These are phyloP conservation scores for Terrapene triunguis DNA, from an alignment of 2,113 vertebrate genomes.

Conservation along the genomic window DNA sequence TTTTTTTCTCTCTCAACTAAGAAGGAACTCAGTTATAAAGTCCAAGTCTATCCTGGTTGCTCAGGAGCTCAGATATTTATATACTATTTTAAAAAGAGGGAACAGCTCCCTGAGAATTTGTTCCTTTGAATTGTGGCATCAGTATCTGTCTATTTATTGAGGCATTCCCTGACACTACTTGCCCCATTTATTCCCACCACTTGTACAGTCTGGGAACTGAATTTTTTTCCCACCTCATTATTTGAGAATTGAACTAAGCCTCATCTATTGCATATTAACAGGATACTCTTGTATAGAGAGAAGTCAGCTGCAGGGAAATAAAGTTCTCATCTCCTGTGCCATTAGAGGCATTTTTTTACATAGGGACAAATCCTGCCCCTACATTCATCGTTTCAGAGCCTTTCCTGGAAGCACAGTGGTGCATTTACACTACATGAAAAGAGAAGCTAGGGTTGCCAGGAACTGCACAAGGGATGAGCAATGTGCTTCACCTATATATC, in stretches of 20 bases:
- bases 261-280: background rate
- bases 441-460: background rate
- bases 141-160: background rate
- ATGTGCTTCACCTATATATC: background rate
- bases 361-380: background rate
- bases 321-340: fast-evolving
- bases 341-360: background rate
- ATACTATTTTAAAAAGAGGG: background rate
- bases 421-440: background rate
- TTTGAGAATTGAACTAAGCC: background rate
- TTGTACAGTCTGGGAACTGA: background rate
- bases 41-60: background rate
- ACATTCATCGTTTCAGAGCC: background rate
- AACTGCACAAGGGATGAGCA: background rate
- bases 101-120: background rate
- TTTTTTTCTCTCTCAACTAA: background rate
- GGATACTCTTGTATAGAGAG: background rate
- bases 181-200: background rate
- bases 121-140: background rate
- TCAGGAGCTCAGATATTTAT: background rate
- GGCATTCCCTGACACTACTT: background rate
- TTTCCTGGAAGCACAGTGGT: background rate
- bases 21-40: background rate
- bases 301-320: background rate
- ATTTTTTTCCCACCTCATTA: background rate